Evolutionary conservation across 2,888 invertebrate genomes (phyloP).

Genomic region (Alloplasta piceator): DNA sequence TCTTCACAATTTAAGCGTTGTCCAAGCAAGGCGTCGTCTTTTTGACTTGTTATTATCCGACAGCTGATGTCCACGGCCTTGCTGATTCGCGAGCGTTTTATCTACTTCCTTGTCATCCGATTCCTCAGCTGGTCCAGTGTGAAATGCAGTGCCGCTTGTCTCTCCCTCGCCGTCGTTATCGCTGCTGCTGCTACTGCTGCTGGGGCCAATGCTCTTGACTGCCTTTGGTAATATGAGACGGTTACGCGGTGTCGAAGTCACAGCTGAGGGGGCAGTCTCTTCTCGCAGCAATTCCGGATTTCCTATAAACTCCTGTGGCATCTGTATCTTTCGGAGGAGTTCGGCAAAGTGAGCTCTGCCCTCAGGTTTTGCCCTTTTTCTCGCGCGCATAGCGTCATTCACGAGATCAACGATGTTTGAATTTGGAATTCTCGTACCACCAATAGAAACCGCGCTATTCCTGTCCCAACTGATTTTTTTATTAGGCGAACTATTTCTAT

Average conservation of each 20-base stretch:
- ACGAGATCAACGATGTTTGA: conserved; percentile 5
- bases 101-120: too few species aligned
- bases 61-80: too few species aligned
- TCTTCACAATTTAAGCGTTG: too few species aligned
- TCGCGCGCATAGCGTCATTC: too few species aligned
- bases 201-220: neutral
- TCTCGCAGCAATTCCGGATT: neutral
- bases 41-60: too few species aligned
- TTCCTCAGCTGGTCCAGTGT: too few species aligned
- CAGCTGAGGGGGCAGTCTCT: neutral
- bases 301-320: neutral
- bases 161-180: too few species aligned
- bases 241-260: neutral
- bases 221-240: neutral
- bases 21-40: too few species aligned
- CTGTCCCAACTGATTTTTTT: neutral
- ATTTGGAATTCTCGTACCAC: conserved; percentile 9
- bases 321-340: neutral
- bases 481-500: neutral
- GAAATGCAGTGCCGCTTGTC: too few species aligned
- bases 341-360: too few species aligned
- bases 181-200: neutral
- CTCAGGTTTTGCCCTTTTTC: too few species aligned
- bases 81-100: too few species aligned
- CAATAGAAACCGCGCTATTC: neutral